Percentiles rank a stretch among this genome's conserved stretches.
Evolutionary conservation across 2,113 vertebrate genomes (phyloP).

Genomic region (Podarcis cretensis): DNA sequence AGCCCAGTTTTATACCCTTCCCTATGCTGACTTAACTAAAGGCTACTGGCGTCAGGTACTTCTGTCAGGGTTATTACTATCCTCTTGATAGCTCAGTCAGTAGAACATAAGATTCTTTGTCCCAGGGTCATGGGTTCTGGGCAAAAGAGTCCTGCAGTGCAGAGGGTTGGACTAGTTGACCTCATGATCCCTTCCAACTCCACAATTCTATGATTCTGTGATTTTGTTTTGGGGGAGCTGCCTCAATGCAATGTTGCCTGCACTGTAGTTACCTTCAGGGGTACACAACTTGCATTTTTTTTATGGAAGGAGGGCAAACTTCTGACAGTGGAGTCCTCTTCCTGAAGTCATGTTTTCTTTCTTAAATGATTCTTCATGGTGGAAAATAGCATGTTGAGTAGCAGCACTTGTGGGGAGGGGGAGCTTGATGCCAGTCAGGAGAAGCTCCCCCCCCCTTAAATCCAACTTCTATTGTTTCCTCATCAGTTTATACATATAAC

Average conservation of each 20-base stretch:
- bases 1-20: neutral
- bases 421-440: neutral
- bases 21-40: neutral
- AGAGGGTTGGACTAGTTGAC: too few species aligned
- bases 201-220: too few species aligned
- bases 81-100: neutral
- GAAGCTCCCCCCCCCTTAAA: neutral
- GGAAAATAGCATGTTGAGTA: neutral
- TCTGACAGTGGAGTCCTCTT: neutral
- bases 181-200: too few species aligned
- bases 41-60: neutral
- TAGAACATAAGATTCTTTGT: too few species aligned
- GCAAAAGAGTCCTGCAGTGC: too few species aligned
- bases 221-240: neutral
- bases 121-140: too few species aligned
- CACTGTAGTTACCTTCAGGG: neutral
- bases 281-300: neutral
- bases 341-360: neutral
- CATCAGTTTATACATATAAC: neutral
- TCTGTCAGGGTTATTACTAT: neutral
- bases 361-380: neutral
- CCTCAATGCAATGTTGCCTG: neutral
- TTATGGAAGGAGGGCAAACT: neutral
- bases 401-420: neutral
- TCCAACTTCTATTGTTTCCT: neutral